Base-by-base conservation (phyloP, 2,113 vertebrate species). In the Chionodraco myersi region DNA sequence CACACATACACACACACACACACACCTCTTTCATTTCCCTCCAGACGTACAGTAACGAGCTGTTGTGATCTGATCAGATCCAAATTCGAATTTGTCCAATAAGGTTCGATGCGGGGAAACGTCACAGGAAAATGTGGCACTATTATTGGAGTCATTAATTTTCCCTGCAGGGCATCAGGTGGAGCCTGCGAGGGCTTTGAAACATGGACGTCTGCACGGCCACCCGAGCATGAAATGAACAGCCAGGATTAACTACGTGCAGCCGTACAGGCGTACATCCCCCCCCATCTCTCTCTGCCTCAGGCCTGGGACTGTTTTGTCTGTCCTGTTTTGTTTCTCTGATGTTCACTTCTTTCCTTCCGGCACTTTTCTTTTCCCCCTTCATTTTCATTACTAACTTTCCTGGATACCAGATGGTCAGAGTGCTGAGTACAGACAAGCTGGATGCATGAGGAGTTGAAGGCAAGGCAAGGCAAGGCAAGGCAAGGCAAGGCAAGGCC, bases 121-220 rank as follows among this genome's bases (percentile, higher is more conserved):
- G 69, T 87, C 68, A 73, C 16, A 72, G 83, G 86, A 58, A 90
- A 92, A 89, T 82, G 85, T 85, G 87, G 56, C 87, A 59, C 70
- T 91, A 93, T 93, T 92, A 94, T 93, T 91, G 87, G 88, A 93
- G 91, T 92, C 92, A 93, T 94, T 94, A 91, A 82, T 90, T 91
- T 67, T 69, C 75, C 74, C 75, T 72, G 89, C 80, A 79, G 68
- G 78, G 73, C 9, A 58, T 78, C 85, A 48, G 36, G 80, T 80
- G 21, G 60, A 70, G 74, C 75, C 64, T 48, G 13, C 7, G 5
- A 75, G 73, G 76, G 54, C 74, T 87, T 64, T 72, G 61, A 90
- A 91, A 92, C 89, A 86, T 80, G 91, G 83, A 85, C 72, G 80
- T 26, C 75, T 73, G 76, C 87, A 78, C 82, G 79, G 80, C 85